Base-by-base conservation (phyloP, 1,140 invertebrate genomes). In the Tetramorium parvispinum region DNA sequence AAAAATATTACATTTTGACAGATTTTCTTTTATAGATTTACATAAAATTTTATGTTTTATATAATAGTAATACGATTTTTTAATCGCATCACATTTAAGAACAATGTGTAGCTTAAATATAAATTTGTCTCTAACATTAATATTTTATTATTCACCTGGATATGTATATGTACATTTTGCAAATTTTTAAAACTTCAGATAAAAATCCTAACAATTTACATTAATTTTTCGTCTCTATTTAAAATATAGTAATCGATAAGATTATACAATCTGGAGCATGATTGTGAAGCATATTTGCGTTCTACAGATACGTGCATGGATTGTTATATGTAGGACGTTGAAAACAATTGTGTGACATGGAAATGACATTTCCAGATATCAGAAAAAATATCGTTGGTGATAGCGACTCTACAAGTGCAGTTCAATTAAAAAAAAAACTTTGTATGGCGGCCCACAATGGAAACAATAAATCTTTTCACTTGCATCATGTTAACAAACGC, bases 341-440 rank as follows among this genome's bases (percentile, higher is more conserved):
- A 55, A 76, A 70, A 68, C 55, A 89, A 88, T 88, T 53, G 65
- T 78, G 65, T 37, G 24, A 78, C 63, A 27, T 78, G 79, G 57
- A 66, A 65, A 65, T 88, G 86, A 88, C 79, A 71, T 88, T 88
- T 88, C 49, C 87, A 59, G 21, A 59, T 82, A 82, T 65, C 16
- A 49, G 51, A 61, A 79, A 88, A 27, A 86, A 55, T 61, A 88
- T 88, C n/a, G 46, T 79, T 73, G 37, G 5, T 49, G 49, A 81
- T 51, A 87, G 43, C 61, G 76, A 81, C 43, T 16, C 4, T 75
- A 61, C 68, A 83, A 75, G 68, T 73, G n/a, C 37, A 40, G 40
- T 46, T 40, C 51, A 85, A 57, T 85, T 78, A 32, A 68, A 68
- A 68, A 68, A 46, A 55, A 70, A 53, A 53, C 40, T 40, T 57